These are phyloP conservation scores for Chaetoderma sp. DNA, from an alignment of 2,888 invertebrate genomes.

Conservation along the genomic window DNA sequence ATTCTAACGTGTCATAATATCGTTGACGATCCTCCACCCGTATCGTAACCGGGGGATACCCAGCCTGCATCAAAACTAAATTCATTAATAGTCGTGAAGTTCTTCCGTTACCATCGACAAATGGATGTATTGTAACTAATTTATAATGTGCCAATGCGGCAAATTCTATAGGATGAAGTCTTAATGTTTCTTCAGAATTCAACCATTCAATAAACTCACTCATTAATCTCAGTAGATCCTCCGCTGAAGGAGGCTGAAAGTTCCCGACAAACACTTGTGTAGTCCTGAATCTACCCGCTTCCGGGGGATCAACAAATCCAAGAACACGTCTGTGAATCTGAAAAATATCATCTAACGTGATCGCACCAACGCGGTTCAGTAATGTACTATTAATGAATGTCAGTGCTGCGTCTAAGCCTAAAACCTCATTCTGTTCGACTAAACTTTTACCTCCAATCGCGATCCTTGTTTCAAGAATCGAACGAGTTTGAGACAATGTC, in stretches of 20 bases:
- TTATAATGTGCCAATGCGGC: constrained; percentile 98
- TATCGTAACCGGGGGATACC: constrained; percentile 95
- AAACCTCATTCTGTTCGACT: constrained; percentile 95
- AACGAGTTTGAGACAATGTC: constrained; percentile 90
- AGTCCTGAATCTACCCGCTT: constrained; percentile 86
- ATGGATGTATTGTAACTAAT: constrained; percentile 96
- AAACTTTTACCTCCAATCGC: constrained; percentile 89
- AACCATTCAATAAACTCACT: constrained; percentile 91
- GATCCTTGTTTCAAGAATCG: constrained; percentile 88
- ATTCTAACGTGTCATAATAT: constrained; percentile 86
- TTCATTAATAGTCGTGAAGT: constrained; percentile 97
- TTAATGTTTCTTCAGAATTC: constrained; percentile 84
- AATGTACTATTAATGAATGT: constrained; percentile 85
- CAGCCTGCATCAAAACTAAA: constrained; percentile 89
- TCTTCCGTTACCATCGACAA: constrained; percentile 95
- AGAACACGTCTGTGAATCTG: constrained; percentile 93
- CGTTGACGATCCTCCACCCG: constrained; percentile 82
- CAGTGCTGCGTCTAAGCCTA: constrained; percentile 91
- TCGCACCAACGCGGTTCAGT: constrained; percentile 77
- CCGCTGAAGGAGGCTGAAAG: constrained; percentile 92
- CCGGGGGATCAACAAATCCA: constrained; percentile 93
- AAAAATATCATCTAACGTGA: constrained; percentile 87
- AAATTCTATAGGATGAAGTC: constrained; percentile 91
- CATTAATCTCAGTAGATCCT: constrained; percentile 85
- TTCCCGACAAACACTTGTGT: constrained; percentile 88